phyloP scores from a whole-genome alignment of 2,113 vertebrate species.

The Laticauda colubrina region DNA sequence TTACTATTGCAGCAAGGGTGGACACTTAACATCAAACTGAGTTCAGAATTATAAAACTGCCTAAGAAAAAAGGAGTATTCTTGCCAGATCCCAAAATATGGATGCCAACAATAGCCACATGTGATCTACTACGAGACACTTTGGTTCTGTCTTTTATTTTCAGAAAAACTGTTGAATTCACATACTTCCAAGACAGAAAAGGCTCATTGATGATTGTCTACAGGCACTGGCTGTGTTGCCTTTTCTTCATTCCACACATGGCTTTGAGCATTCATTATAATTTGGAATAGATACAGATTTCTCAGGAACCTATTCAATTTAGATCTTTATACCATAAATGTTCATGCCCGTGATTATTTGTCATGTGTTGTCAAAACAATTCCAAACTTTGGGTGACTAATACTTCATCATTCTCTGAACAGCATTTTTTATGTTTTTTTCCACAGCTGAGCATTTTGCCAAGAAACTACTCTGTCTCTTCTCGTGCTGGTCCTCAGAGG shows the following conservation, averaged over 20 bases:
- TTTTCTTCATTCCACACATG: slow-evolving; percentile 27
- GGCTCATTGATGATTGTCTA: slow-evolving; percentile 7
- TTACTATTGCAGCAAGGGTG: neutral
- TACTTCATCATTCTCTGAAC: slow-evolving; percentile 52
- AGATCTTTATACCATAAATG: slow-evolving; percentile 28
- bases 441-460: slow-evolving; percentile 42
- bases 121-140: neutral
- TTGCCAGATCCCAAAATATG: neutral
- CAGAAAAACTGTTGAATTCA: neutral
- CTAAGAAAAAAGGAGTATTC: neutral
- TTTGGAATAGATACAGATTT: slow-evolving; percentile 40
- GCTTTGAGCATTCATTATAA: neutral
- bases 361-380: slow-evolving; percentile 44
- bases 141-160: neutral
- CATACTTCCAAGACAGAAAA: slow-evolving; percentile 30
- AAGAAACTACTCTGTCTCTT: slow-evolving; percentile 30
- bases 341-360: slow-evolving; percentile 40
- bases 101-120: neutral
- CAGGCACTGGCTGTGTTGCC: slow-evolving; percentile 22
- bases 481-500: slow-evolving; percentile 53
- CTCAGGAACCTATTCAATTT: slow-evolving; percentile 42
- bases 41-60: neutral
- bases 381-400: slow-evolving; percentile 52
- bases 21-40: neutral
- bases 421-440: slow-evolving; percentile 48